phyloP scores from a whole-genome alignment of 1,140 invertebrate species.

The Drosophila setifemur region DNA sequence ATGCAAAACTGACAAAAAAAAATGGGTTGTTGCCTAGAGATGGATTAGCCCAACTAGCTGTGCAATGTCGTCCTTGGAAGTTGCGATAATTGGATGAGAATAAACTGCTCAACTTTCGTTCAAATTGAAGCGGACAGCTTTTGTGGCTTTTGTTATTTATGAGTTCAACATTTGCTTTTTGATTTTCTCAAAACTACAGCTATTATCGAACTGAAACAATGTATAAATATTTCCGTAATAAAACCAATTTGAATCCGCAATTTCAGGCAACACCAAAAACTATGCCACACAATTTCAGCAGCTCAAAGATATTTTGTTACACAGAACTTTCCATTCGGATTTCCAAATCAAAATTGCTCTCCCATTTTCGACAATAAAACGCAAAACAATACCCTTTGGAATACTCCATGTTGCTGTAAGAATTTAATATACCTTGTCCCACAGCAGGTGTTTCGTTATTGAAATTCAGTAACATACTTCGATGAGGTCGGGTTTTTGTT shows the following conservation, averaged over 20 bases:
- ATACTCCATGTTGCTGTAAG: neutral
- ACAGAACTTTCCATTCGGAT: neutral
- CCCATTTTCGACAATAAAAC: neutral
- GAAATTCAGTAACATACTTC: neutral
- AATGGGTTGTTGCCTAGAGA: too few species aligned
- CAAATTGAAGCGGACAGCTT: too few species aligned
- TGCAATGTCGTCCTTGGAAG: too few species aligned
- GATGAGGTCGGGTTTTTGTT: neutral
- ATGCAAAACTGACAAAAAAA: too few species aligned
- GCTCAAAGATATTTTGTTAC: neutral
- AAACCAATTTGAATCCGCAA: neutral
- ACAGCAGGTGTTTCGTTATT: conserved; percentile 3
- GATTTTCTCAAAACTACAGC: too few species aligned
- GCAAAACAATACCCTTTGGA: neutral
- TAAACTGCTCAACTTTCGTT: too few species aligned
- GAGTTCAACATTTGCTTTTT: too few species aligned
- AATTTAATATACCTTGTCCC: conserved; percentile 21
- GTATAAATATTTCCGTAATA: neutral
- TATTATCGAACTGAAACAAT: too few species aligned
- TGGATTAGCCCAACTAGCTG: too few species aligned
- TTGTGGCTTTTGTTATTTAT: too few species aligned
- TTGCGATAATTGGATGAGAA: too few species aligned
- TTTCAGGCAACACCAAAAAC: neutral
- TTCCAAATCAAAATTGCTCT: neutral
- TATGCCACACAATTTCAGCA: neutral